Percentiles rank a stretch among this genome's conserved stretches.
phyloP scores from a whole-genome alignment of 2,888 invertebrate genomes.

The Drosophila picticornis region DNA sequence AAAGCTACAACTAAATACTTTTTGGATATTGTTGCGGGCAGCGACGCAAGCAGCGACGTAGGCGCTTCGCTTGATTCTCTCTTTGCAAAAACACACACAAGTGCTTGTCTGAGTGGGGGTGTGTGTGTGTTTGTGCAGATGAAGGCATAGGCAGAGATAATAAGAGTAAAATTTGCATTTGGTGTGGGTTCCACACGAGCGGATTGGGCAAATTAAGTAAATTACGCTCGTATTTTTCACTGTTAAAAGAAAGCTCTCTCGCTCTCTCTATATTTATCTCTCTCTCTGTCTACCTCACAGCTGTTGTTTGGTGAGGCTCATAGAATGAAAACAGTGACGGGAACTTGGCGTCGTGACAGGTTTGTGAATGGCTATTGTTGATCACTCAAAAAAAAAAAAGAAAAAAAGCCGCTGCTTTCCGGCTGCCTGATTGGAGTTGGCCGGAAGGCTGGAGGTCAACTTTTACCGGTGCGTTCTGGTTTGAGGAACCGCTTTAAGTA shows the following conservation, averaged over 20 bases:
- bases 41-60: constrained; percentile 5
- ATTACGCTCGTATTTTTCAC: constrained; percentile 1
- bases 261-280: not conserved
- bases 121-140: constrained; percentile 24
- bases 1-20: constrained; percentile 29
- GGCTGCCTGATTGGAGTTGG: constrained; percentile 27
- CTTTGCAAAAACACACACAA: constrained; percentile 4
- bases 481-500: constrained; percentile 8
- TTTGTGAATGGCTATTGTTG: constrained; percentile 47
- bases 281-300: constrained; percentile 5
- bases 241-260: constrained; percentile 51
- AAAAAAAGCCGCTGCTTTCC: constrained; percentile 25
- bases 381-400: constrained; percentile 6
- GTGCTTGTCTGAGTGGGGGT: not conserved
- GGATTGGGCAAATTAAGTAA: constrained; percentile 35
- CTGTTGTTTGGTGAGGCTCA: constrained; percentile 18
- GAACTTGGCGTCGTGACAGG: constrained; percentile 49
- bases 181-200: constrained; percentile 52
- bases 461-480: constrained; percentile 26
- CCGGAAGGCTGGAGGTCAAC: constrained; percentile 26
- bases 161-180: constrained; percentile 55
- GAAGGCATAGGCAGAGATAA: constrained; percentile 44
- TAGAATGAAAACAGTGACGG: constrained; percentile 8
- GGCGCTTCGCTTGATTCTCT: constrained; percentile 33
- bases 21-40: constrained; percentile 26